Evolutionary conservation across 1,140 invertebrate genomes (phyloP), one percentile per base, ranked within the genome.

Genomic region (Sycophila sp.): DNA sequence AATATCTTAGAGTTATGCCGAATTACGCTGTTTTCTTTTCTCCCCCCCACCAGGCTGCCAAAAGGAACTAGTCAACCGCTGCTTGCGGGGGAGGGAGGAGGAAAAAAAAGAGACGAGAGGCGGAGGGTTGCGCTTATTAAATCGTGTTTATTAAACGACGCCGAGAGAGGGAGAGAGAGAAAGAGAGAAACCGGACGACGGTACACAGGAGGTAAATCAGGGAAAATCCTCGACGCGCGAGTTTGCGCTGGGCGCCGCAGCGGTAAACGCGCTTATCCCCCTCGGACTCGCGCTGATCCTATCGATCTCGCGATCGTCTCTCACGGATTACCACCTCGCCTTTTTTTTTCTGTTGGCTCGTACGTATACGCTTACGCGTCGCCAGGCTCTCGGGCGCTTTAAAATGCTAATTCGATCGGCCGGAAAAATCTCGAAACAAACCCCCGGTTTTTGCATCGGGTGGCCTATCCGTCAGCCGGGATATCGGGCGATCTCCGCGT

Each of bases 381-480:
- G 34, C 34, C 34, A 36, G 10, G 3, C 53, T 2, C n/a, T 26
- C 4, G 53, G 28, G 7, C 53, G 53, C 51, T 32, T n/a, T 22
- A 45, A 60, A 42, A 60, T 58, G 69, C 59, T 70, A 53, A 71
- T 65, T 71, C 75, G 72, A 73, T 73, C 75, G 73, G 19, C 45
- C 30, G 60, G 49, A 74, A 77, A 77, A 78, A 81, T 80, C 80
- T 81, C 75, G 74, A 72, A 77, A 74, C 77, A 73, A 11, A 49
- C 17, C 17, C 51, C 28, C 15, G 19, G 24, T 53, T 53, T 53
- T 30, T 53, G 1, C 7, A 69, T 53, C 60, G 51, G 26, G 49
- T 42, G 58, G 64, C 75, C 81, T 76, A 84, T 83, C 77, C 80
- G 83, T 84, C 83, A 83, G n/a, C 40, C 5, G 73, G 77, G 77